These are phyloP conservation scores for Nasonia giraulti DNA, from an alignment of 1,140 invertebrate species.

Conservation along the genomic window DNA sequence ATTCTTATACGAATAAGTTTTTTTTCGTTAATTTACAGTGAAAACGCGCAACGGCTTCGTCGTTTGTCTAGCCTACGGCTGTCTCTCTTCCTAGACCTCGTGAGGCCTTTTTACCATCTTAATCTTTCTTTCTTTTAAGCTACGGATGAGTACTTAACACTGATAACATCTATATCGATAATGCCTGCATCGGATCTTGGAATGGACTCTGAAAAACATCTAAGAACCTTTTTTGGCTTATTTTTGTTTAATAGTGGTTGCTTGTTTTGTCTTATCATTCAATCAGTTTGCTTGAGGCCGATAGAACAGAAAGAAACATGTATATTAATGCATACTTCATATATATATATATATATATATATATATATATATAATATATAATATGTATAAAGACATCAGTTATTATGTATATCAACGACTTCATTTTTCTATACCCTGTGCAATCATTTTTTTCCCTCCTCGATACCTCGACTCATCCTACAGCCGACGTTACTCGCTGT, in stretches of 20 bases:
- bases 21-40: constrained; percentile 35
- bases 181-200: constrained; percentile 60
- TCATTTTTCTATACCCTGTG: constrained; percentile 74
- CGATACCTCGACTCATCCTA: constrained; percentile 71
- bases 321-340: constrained; percentile 67
- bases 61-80: neutral
- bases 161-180: constrained; percentile 63
- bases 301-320: constrained; percentile 73
- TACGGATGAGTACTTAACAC: constrained; percentile 65
- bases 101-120: neutral
- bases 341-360: constrained; percentile 70
- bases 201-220: constrained; percentile 68
- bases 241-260: constrained; percentile 50
- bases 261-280: constrained; percentile 52
- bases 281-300: constrained; percentile 67
- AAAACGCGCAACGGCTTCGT: constrained; percentile 23
- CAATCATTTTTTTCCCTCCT: constrained; percentile 66
- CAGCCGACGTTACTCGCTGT: constrained; percentile 64
- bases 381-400: constrained; percentile 67
- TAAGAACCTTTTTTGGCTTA: constrained; percentile 60
- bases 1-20: constrained; percentile 39
- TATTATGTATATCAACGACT: constrained; percentile 71
- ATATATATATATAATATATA: constrained; percentile 69
- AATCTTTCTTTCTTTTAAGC: constrained; percentile 53
- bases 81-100: neutral